Evolutionary conservation across 2,113 vertebrate genomes (phyloP), one percentile per base, ranked within the genome.

Genomic region (Siphamia tubifer): DNA sequence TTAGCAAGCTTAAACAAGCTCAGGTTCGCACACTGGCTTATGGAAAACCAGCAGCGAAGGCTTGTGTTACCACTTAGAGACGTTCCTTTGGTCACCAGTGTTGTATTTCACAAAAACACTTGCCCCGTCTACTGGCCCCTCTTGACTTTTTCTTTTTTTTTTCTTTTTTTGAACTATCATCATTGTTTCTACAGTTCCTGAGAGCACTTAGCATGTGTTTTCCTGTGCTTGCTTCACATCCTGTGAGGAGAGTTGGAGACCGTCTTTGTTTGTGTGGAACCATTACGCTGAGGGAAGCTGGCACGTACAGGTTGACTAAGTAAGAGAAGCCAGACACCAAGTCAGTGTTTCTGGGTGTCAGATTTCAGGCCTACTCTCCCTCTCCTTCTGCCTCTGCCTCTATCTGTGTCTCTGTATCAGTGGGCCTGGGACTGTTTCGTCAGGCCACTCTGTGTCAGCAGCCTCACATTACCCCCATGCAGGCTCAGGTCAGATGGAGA

Each of bases 271-370:
- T 85, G 74, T 75, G 68, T 74, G 81, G 77, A 88, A 82, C 85
- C 81, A 85, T 90, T 79, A 75, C 35, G 15, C 38, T 52, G 24
- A 49, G 54, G 64, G 52, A 68, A 83, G 79, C 80, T 88, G 88
- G 85, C 90, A 89, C 82, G 78, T 88, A 81, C 82, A 82, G 89
- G 88, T 90, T 81, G 81, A 82, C 81, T 77, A 78, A 81, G 76
- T 84, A 84, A 87, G 85, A 88, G 79, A 88, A 87, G 86, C 78
- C 88, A 89, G 87, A 85, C 87, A 87, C 87, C 83, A 87, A 87
- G 81, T 85, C 74, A 73, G 81, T 81, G 81, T 83, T 90, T 81
- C 75, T 84, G 71, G 83, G 90, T 87, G 87, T 92, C 86, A 81
- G 51, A 77, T 92, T 92, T 88, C 91, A 89, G 73, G 65, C 74